phyloP scores from a whole-genome alignment of 2,797 vertebrate genomes.

The Lepus oiostolus region DNA sequence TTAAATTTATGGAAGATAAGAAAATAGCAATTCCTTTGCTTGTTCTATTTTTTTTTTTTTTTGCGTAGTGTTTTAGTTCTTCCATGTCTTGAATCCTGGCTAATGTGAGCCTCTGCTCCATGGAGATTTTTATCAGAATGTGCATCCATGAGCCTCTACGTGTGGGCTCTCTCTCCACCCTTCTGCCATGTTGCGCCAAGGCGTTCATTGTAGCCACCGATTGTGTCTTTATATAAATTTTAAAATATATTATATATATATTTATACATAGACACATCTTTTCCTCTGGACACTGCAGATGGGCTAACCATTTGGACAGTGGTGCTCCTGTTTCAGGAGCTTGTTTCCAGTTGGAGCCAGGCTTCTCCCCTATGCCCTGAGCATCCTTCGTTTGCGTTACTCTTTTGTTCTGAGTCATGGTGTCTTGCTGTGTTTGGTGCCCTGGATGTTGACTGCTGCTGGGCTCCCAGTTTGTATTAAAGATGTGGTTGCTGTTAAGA shows the following conservation, averaged over 20 bases:
- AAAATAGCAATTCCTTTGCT: not conserved
- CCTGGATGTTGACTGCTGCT: not conserved
- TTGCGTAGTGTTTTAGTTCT: not conserved
- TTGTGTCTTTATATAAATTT: not conserved
- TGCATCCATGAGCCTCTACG: not conserved
- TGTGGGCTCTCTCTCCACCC: not conserved
- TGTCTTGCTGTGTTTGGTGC: constrained; percentile 31
- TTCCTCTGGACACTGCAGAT: constrained; percentile 30
- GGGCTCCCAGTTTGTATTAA: not conserved
- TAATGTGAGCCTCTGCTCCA: not conserved
- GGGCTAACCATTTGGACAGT: not conserved
- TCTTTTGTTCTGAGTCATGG: constrained; percentile 46
- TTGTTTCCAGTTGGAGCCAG: constrained; percentile 37
- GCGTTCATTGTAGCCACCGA: not conserved
- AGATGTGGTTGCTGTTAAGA: not conserved
- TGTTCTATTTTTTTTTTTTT: not conserved
- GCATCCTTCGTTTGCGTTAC: not conserved
- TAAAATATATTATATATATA: too few species aligned
- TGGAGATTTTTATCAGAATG: constrained; percentile 17
- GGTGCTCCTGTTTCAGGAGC: not conserved
- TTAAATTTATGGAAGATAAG: not conserved
- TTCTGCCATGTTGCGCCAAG: not conserved
- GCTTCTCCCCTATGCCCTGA: not conserved
- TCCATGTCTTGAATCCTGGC: not conserved
- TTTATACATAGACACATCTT: not conserved